Conservation (phyloP, 2,888 invertebrate genomes). For the Rhopalosiphum nymphaeae region DNA sequence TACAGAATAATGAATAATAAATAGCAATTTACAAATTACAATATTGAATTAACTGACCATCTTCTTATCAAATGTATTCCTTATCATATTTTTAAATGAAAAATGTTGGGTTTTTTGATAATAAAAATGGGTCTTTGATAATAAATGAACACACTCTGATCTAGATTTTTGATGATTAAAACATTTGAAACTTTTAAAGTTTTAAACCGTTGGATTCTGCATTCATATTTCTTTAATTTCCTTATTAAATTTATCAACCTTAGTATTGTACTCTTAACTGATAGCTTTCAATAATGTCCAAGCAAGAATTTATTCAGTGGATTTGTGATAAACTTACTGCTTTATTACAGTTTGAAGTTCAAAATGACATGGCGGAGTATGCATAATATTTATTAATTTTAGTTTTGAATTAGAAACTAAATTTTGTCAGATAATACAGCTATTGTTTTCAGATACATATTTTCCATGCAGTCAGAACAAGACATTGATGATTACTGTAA, state of each 20-base stretch:
- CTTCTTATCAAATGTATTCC: no score
- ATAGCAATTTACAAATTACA: no score
- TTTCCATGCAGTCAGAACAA: constrained; percentile 78
- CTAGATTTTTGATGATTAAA: no score
- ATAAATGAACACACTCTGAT: no score
- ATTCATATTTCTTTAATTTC: neutral
- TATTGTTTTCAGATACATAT: constrained; percentile 76
- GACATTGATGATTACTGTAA: constrained; percentile 85
- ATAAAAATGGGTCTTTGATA: no score
- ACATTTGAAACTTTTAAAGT: no score
- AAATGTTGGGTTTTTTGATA: no score
- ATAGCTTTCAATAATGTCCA: constrained; percentile 32
- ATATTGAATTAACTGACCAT: no score
- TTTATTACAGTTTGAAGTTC: constrained; percentile 79
- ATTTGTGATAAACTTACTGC: constrained; percentile 76
- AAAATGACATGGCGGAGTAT: constrained; percentile 79
- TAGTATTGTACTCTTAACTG: neutral
- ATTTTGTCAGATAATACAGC: neutral
- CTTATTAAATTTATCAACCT: neutral
- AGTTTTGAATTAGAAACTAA: neutral
- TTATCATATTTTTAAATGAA: no score
- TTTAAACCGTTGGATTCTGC: no score
- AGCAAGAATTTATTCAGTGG: constrained; percentile 72
- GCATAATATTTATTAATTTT: constrained; percentile 67
- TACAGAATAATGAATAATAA: no score